A percentile compares a stretch with the other conserved stretches of the same genome.
Evolutionary conservation across 2,888 invertebrate species (phyloP).

Genomic region (Ethmia dodecea): DNA sequence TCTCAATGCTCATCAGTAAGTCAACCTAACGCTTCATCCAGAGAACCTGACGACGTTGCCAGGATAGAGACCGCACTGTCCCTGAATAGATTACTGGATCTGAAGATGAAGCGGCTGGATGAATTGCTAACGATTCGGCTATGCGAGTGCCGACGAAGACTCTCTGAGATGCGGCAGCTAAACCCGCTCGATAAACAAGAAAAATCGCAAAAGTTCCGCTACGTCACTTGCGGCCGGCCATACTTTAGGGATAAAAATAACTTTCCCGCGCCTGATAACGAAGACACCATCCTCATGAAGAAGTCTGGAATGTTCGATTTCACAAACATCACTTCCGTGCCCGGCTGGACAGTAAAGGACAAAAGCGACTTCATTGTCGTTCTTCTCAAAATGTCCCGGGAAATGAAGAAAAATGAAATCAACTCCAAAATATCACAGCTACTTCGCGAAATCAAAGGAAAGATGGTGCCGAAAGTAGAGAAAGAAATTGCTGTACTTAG

Average conservation of each 20-base stretch:
- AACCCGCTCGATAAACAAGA: constrained; percentile 21
- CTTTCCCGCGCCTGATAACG: constrained; percentile 76
- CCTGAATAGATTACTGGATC: constrained; percentile 53
- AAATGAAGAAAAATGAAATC: constrained; percentile 30
- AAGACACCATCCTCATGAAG: constrained; percentile 69
- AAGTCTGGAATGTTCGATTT: constrained; percentile 61
- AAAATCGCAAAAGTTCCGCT: constrained; percentile 32
- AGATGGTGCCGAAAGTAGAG: constrained; percentile 12
- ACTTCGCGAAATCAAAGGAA: constrained; percentile 16
- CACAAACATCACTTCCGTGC: constrained; percentile 53
- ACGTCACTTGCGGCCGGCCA: constrained; percentile 71
- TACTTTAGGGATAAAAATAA: constrained; percentile 81
- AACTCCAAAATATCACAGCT: constrained; percentile 33
- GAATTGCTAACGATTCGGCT: constrained; percentile 39
- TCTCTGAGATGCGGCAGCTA: constrained; percentile 26
- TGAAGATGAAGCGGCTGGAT: constrained; percentile 45
- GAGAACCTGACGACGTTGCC: constrained; percentile 20
- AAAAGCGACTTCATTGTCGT: constrained; percentile 70
- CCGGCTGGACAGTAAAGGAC: constrained; percentile 77
- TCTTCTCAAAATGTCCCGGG: constrained; percentile 54
- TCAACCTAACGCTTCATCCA: constrained; percentile 8
- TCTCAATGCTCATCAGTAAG: background rate
- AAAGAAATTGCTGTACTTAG: constrained; percentile 26
- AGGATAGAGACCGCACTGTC: constrained; percentile 42
- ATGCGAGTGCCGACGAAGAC: constrained; percentile 44